Base-by-base conservation (phyloP, 2,113 vertebrate species). In the Thalassoma bifasciatum region DNA sequence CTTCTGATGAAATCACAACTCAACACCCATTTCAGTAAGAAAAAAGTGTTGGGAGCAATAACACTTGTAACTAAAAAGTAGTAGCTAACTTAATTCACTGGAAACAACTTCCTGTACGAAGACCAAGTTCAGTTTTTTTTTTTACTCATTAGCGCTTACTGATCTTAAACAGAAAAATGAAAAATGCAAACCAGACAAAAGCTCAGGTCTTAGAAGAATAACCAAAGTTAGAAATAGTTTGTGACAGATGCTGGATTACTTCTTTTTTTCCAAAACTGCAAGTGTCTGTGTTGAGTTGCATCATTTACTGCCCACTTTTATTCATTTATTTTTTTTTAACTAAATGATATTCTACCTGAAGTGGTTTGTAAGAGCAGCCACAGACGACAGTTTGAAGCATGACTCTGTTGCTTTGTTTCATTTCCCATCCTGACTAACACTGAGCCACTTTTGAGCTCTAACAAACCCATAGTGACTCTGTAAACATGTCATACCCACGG, bases 401-500 rank as follows among this genome's bases (percentile, higher is more conserved):
- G 75, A 67, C 42, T 59, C 3, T 68, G 62, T 52, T 40, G 53
- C 61, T n/a, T 71, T 54, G 56, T 76, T 74, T 53, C 36, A 49
- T 67, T 47, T 61, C 64, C 61, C 73, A 40, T 75, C 63, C 65
- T 68, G 65, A 75, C 65, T 82, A 66, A 84, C 79, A 68, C 42
- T 68, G 52, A 82, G 59, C 8, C 8, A 65, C 52, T 71, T 54
- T 3, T 75, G 38, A 81, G 46, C 69, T 81, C 34, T 37, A 58
- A 66, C 66, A 65, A 73, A 77, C 53, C 66, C 70, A 75, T 30
- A 76, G 64, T 86, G 64, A 76, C 66, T 88, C 75, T 83, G 81
- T 84, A 80, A 84, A 88, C 84, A 76, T 91, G 75, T 86, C 78
- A 72, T 82, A 53, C 85, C 66, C 85, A 87, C 78, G 71, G 57